Base-by-base conservation (phyloP, 2,888 invertebrate genomes). In the Ptychoptera albimana region DNA sequence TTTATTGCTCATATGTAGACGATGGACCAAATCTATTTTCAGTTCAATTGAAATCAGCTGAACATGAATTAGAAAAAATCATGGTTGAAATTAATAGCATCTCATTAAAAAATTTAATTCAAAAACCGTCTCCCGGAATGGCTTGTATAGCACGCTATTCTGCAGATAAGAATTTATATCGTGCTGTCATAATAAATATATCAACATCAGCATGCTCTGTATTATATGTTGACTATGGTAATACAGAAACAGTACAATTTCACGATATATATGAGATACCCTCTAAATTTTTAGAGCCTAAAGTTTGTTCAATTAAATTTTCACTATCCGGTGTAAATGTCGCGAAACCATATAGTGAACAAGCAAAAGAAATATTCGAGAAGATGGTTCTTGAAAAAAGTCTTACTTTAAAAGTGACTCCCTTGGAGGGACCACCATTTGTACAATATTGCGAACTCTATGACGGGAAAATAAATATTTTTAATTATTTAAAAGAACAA, bases 181-280 rank as follows among this genome's bases (percentile, higher is more conserved):
- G 87, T 51, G 85, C 84, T 31, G 78, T 86, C 34, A 78, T 86
- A 2, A 81, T 79, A 61, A 77, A 75, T 52, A 72, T 82, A 37
- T 76, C 77, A 34, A 77, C 78, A 47, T 75, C 76, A 14, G 74
- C 77, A 42, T 83, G 79, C 57, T 82, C 82, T 61, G 71, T 86
- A 6, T 82, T 79, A 55, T 86, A 82, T 60, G 82, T 85, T 30
- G 86, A 86, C 60, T 85, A 80, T 59, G 86, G 86, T 29, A 81
- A 83, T 56, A 78, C 78, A 7, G 85, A 83, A 63, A 66, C 76
- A 54, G 73, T 84, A 10, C 71, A 78, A 0, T 75, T 77, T 49
- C 73, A 75, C 50, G 75, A 81, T 52, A 73, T 87, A 41, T 86
- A 74, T 60, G 78, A 82, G 58, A 77, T 86, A 51, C 83, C 86